Evolutionary conservation across 1,140 invertebrate species (phyloP).

Genomic region (Leptinotarsa texana): DNA sequence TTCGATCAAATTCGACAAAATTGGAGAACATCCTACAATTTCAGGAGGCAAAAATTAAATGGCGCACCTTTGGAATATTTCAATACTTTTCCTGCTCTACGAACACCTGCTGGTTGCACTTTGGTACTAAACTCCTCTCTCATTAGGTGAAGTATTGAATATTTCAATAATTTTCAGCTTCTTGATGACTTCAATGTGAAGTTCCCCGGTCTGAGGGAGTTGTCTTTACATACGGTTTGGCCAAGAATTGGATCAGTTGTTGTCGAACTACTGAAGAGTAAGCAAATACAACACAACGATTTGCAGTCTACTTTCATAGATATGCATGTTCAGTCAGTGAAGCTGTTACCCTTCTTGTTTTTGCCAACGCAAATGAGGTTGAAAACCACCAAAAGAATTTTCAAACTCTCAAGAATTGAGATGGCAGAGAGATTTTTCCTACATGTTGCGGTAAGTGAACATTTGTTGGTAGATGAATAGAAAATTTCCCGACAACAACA

Average conservation of each 20-base stretch:
- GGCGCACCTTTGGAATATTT: neutral
- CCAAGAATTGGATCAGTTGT: constrained; percentile 3
- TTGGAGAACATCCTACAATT: constrained; percentile 5
- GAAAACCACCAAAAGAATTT: constrained; percentile 2
- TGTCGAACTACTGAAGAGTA: neutral
- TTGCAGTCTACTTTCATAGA: constrained; percentile 4
- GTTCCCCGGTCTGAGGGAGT: neutral
- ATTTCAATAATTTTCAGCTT: neutral
- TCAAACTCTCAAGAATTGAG: neutral
- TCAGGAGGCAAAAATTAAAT: neutral
- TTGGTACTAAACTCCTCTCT: neutral
- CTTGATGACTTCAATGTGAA: constrained; percentile 11
- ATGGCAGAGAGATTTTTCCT: constrained; percentile 15
- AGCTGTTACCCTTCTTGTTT: neutral
- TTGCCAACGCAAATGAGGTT: neutral
- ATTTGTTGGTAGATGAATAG: neutral
- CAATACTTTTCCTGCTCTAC: neutral
- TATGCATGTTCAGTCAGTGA: neutral
- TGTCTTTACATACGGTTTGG: constrained; percentile 4
- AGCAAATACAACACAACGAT: neutral
- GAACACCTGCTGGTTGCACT: neutral
- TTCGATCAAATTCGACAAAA: neutral
- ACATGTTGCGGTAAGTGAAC: neutral
- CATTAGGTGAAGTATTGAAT: too few species aligned
- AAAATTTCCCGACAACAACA: too few species aligned